These are phyloP conservation scores for Onthophagus taurus DNA, from an alignment of 1,140 invertebrate species.

Conservation along the genomic window DNA sequence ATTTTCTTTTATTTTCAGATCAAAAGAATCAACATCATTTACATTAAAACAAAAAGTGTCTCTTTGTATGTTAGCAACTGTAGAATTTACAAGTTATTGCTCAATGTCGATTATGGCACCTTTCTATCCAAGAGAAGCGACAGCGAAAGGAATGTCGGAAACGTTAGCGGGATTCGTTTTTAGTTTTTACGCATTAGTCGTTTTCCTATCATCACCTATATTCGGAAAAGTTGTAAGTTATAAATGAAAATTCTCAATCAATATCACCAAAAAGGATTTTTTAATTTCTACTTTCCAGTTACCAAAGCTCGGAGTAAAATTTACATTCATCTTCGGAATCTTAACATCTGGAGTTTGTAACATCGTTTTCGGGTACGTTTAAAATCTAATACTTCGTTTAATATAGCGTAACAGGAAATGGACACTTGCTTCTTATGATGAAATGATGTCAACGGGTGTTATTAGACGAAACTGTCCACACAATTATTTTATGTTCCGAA, in stretches of 20 bases:
- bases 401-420: no score
- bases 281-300: constrained; percentile 38
- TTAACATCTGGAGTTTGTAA: constrained; percentile 52
- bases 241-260: background rate
- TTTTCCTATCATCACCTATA: constrained; percentile 58
- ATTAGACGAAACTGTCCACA: no score
- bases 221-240: constrained; percentile 62
- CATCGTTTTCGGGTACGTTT: constrained; percentile 53
- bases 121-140: constrained; percentile 61
- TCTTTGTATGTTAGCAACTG: constrained; percentile 47
- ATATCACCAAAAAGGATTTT: background rate
- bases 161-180: constrained; percentile 61
- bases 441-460: no score
- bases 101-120: constrained; percentile 70
- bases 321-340: constrained; percentile 51
- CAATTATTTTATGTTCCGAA: no score
- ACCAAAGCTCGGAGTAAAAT: constrained; percentile 56
- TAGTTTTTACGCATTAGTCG: constrained; percentile 60
- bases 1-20: background rate
- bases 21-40: constrained; percentile 1
- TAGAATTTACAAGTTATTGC: constrained; percentile 63
- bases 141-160: constrained; percentile 51
- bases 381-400: no score
- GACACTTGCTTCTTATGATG: no score
- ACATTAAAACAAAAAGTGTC: constrained; percentile 43